Evolutionary conservation across 2,888 invertebrate species (phyloP), one percentile per base, ranked within the genome.

Genomic region (Neoascia interrupta): DNA sequence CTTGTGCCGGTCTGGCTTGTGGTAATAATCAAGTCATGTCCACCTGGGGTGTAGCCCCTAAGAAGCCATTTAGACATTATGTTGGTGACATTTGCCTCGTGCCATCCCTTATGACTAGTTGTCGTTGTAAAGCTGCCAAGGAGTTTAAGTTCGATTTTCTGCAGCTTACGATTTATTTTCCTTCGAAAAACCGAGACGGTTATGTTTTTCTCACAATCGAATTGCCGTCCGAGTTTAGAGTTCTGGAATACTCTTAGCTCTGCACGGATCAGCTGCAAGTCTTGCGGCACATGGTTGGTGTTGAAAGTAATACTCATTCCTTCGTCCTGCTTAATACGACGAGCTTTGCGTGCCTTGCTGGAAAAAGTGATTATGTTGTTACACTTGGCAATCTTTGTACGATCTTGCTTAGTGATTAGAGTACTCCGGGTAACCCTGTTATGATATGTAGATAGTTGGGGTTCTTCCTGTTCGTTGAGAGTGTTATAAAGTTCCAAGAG

Each of bases 311-410:
- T 92, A 2, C 18, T 23, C 54, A 69, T 69, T 5, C 13, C 3
- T 19, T 2, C n/a, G 26, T 13, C 39, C 26, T 26, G 5, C 8
- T 4, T 8, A 26, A 26, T 4, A 26, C 4, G 26, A 26, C 26
- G 26, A 26, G 5, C 4, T 26, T 4, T 26, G 31, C 83, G 92
- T 89, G 94, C 96, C 93, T 94, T 94, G 86, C 95, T 95, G 82
- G 95, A 93, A 89, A 97, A 97, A 84, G 96, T 97, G 92, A 97
- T 95, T 84, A 98, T 97, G 84, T 96, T 93, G 90, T 98, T 97
- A 87, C 97, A 96, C 85, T 94, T 93, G 84, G 95, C 94, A 82
- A 97, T 95, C 74, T 95, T 94, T 82, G 92, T 92, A 83, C 94
- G 92, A 88, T 96, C 96, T 83, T 93, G 92, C 11, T 92, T 92